Evolutionary conservation across 2,113 vertebrate species (phyloP).

Genomic region (Pluvialis apricaria): DNA sequence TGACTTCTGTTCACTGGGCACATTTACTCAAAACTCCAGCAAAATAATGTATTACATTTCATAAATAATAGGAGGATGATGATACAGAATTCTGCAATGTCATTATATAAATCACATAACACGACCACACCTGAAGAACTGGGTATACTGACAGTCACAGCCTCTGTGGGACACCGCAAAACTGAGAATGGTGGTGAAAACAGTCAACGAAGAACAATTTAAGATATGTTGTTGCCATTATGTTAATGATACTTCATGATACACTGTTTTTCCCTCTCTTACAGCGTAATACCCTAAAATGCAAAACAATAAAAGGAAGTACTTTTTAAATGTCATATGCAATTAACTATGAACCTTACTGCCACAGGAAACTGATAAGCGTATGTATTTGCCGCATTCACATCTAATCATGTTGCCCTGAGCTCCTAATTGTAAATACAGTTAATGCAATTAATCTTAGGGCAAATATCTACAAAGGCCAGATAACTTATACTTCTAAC

Average conservation of each 20-base stretch:
- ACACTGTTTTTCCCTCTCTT: neutral
- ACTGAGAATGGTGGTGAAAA: neutral
- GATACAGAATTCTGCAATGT: neutral
- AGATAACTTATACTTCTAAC: neutral
- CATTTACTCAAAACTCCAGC: neutral
- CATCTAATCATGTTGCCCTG: neutral
- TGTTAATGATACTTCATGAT: neutral
- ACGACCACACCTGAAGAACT: neutral
- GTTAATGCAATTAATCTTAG: neutral
- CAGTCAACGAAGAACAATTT: neutral
- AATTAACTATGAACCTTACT: neutral
- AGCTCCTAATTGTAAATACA: neutral
- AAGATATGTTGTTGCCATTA: neutral
- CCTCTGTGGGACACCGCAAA: neutral
- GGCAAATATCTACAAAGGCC: neutral
- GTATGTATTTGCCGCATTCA: neutral
- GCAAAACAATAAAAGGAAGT: constrained; percentile 27
- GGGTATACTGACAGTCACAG: neutral
- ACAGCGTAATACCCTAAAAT: neutral
- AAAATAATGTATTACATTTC: neutral
- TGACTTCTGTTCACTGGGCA: neutral
- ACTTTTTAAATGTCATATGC: neutral
- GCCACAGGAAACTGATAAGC: neutral
- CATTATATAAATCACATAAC: neutral
- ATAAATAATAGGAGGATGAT: neutral